These are phyloP conservation scores for Aleadryas rufinucha DNA, from an alignment of 2,113 vertebrate species.

Conservation along the genomic window DNA sequence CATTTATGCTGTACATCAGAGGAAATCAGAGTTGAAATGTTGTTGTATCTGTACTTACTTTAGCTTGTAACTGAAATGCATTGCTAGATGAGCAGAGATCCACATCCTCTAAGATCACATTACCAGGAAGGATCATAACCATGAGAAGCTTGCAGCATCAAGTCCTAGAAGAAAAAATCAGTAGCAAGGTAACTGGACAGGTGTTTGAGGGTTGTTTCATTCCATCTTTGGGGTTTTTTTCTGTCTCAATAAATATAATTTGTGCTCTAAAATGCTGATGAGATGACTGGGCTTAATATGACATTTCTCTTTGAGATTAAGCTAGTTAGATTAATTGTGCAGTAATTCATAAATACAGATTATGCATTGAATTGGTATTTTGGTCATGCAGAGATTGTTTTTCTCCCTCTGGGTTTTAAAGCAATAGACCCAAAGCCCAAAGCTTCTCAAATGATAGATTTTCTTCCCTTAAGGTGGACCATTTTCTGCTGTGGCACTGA, in stretches of 20 bases:
- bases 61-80: not conserved
- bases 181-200: not conserved
- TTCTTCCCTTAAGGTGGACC: not conserved
- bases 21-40: not conserved
- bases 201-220: not conserved
- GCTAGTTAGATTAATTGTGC: not conserved
- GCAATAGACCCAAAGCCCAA: not conserved
- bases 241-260: not conserved
- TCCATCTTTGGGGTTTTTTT: not conserved
- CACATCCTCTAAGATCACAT: not conserved
- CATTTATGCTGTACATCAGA: not conserved
- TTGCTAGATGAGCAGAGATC: not conserved
- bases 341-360: not conserved
- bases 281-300: not conserved
- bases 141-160: not conserved
- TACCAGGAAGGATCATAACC: not conserved
- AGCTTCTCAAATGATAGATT: not conserved
- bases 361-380: not conserved
- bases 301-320: not conserved
- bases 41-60: not conserved
- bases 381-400: not conserved
- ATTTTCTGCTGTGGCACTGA: not conserved
- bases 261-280: not conserved
- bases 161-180: not conserved
- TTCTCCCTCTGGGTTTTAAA: not conserved